Evolutionary conservation across 2,113 vertebrate genomes (phyloP).

Genomic region (Meleagris gallopavo): DNA sequence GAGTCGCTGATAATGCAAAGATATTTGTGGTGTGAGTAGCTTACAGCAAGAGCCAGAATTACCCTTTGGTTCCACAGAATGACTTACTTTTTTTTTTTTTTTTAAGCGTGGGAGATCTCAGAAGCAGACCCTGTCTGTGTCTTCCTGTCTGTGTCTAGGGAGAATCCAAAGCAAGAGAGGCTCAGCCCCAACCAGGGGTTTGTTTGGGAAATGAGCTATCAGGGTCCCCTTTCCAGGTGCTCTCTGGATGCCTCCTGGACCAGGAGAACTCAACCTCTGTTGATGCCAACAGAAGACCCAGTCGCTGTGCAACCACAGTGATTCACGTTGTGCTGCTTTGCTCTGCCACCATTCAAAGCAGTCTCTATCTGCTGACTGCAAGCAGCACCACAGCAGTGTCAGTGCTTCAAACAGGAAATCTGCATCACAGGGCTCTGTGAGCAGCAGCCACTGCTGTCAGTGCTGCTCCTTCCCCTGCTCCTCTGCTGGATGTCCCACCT

Average conservation of each 20-base stretch:
- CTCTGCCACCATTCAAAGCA: rapidly evolving
- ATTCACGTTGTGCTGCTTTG: background rate
- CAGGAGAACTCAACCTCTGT: background rate
- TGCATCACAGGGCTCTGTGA: rapidly evolving
- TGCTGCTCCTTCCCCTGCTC: background rate
- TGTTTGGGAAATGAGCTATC: background rate
- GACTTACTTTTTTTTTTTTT: background rate
- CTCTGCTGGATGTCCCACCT: background rate
- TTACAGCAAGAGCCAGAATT: background rate
- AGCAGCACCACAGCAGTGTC: background rate
- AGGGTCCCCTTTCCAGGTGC: background rate
- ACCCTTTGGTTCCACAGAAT: background rate
- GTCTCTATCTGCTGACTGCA: background rate
- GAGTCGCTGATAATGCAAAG: background rate
- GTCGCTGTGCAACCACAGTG: rapidly evolving
- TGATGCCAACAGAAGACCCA: rapidly evolving
- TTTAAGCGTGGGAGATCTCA: rapidly evolving
- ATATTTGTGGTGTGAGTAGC: rapidly evolving
- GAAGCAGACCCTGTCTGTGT: background rate
- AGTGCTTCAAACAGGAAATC: background rate
- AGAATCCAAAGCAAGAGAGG: background rate
- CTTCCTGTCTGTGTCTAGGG: background rate
- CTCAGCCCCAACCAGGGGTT: rapidly evolving
- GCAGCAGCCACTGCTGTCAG: background rate
- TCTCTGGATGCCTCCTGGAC: background rate